phyloP scores from a whole-genome alignment of 2,888 invertebrate genomes.

The Crioceris asparagi region DNA sequence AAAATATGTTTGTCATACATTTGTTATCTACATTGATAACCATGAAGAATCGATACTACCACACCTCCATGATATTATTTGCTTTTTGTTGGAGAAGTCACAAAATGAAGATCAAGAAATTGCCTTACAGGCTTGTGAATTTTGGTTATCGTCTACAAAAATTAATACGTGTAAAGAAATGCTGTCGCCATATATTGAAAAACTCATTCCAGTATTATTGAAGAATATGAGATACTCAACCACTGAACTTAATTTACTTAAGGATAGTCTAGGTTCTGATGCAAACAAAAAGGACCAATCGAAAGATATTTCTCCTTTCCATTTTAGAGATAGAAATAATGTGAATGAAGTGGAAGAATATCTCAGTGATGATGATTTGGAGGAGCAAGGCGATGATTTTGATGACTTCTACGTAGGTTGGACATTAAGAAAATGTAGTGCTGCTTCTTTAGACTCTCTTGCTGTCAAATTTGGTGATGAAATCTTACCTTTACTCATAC shows the following conservation, averaged over 20 bases:
- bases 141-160: constrained; percentile 95
- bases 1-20: constrained; percentile 93
- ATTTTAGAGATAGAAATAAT: constrained; percentile 52
- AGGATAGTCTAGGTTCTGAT: constrained; percentile 93
- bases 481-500: constrained; percentile 81
- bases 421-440: constrained; percentile 97
- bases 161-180: constrained; percentile 88
- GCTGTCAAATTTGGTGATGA: constrained; percentile 95
- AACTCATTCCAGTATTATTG: constrained; percentile 83
- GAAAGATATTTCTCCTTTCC: constrained; percentile 96
- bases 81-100: constrained; percentile 92
- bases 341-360: constrained; percentile 42
- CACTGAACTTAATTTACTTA: constrained; percentile 84
- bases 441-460: constrained; percentile 92
- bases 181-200: constrained; percentile 69
- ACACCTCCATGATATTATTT: constrained; percentile 93
- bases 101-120: constrained; percentile 87
- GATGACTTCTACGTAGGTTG: constrained; percentile 48
- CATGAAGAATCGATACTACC: constrained; percentile 87
- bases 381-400: constrained; percentile 25
- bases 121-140: constrained; percentile 96
- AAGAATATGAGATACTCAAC: constrained; percentile 97
- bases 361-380: constrained; percentile 44
- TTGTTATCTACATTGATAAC: constrained; percentile 85
- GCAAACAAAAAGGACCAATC: constrained; percentile 91